Conservation (phyloP, 2,797 vertebrate genomes). For the Periophthalmus magnuspinnatus region DNA sequence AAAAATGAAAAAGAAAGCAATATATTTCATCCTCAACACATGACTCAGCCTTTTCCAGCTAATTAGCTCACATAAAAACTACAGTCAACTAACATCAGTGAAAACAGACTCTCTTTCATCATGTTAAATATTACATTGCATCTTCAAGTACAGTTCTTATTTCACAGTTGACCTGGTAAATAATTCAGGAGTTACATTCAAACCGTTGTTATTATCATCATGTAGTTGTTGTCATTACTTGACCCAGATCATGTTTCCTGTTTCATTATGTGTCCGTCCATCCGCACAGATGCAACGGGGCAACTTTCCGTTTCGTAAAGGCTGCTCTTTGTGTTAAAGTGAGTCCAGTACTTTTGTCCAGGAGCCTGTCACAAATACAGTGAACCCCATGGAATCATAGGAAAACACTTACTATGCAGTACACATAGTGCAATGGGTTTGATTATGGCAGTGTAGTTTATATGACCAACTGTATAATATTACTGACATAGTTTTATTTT, state of each 20-base stretch:
- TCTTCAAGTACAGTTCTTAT: neutral
- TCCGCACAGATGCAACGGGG: conserved; percentile 5
- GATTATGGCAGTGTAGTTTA: neutral
- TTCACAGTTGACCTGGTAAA: neutral
- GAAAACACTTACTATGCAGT: neutral
- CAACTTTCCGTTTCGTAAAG: conserved; percentile 14
- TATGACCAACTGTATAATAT: too few relatives aligned
- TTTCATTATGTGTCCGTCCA: conserved; percentile 8
- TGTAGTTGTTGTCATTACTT: neutral
- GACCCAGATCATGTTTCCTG: neutral
- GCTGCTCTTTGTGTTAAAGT: conserved; percentile 30
- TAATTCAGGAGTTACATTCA: neutral
- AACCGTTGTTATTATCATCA: neutral
- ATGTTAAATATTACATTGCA: neutral
- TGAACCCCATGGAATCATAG: neutral
- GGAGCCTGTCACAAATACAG: conserved; percentile 7
- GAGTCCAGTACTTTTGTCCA: conserved; percentile 6
- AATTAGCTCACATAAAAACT: too few relatives aligned
- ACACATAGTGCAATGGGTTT: neutral
- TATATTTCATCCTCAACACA: too few relatives aligned
- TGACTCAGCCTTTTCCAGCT: too few relatives aligned
- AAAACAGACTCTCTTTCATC: neutral
- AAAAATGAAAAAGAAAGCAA: too few relatives aligned
- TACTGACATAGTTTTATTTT: too few relatives aligned
- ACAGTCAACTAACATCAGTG: neutral